A percentile compares a stretch with the other conserved stretches of the same genome.
These are phyloP conservation scores for Harpalus rubripes DNA, from an alignment of 2,888 invertebrate species.

Conservation along the genomic window DNA sequence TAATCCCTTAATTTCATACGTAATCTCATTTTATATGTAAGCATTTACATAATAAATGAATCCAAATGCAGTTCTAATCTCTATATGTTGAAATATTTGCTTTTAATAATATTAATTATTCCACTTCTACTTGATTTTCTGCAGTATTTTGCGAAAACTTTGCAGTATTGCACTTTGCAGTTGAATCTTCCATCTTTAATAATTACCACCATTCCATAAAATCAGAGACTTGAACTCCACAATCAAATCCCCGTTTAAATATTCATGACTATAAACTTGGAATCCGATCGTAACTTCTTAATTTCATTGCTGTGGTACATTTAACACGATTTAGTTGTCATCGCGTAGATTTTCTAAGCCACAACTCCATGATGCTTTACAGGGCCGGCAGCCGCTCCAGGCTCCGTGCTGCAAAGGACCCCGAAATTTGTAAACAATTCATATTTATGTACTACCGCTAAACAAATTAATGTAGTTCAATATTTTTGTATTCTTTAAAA, in stretches of 20 bases:
- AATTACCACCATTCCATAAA: slow-evolving; percentile 36
- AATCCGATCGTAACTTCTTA: slow-evolving; percentile 49
- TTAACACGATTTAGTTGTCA: slow-evolving; percentile 44
- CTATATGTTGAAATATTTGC: neutral
- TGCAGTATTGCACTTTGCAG: slow-evolving; percentile 18
- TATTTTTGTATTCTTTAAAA: too few species aligned
- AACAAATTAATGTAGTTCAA: too few species aligned
- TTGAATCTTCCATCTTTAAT: slow-evolving; percentile 2
- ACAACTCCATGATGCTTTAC: too few species aligned
- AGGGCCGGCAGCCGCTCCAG: too few species aligned
- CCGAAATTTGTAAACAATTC: too few species aligned
- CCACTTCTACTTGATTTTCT: neutral
- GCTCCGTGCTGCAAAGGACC: too few species aligned
- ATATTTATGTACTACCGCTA: too few species aligned
- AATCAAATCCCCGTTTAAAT: slow-evolving; percentile 38
- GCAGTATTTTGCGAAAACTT: neutral
- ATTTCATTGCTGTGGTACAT: slow-evolving; percentile 42
- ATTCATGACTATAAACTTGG: slow-evolving; percentile 52
- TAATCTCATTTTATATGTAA: neutral
- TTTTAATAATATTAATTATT: neutral
- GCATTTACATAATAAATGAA: neutral
- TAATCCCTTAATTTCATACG: neutral
- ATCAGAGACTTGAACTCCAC: slow-evolving; percentile 25
- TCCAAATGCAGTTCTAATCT: neutral
- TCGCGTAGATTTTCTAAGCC: slow-evolving; percentile 31